Percentiles rank a stretch among this genome's conserved stretches.
phyloP scores from a whole-genome alignment of 2,113 vertebrate species.

The Aegypius monachus region DNA sequence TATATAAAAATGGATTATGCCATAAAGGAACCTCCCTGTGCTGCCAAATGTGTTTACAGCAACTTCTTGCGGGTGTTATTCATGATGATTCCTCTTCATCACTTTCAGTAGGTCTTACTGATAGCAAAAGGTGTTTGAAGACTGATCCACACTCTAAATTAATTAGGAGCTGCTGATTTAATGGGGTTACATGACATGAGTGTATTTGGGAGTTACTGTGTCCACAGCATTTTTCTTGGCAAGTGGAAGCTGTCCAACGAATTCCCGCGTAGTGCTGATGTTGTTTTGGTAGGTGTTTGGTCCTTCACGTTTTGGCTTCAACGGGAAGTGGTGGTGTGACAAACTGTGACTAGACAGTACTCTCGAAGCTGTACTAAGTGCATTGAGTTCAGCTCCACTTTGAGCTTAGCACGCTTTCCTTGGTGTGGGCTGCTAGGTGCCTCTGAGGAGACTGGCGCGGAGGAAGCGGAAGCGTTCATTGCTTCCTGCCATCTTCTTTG shows the following conservation, averaged over 20 bases:
- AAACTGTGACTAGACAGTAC: background rate
- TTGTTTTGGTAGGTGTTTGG: background rate
- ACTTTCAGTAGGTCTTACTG: background rate
- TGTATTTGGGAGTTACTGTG: background rate
- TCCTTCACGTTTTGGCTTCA: background rate
- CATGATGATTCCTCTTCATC: slow-evolving; percentile 16
- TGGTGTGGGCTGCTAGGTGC: background rate
- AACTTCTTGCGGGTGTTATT: slow-evolving; percentile 1
- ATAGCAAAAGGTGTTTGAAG: slow-evolving; percentile 4
- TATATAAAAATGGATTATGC: slow-evolving; percentile 31
- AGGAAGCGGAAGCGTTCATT: background rate
- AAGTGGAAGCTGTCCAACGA: background rate
- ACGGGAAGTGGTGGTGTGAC: background rate
- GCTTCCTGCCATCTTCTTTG: background rate
- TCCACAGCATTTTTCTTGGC: background rate
- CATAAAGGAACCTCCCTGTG: slow-evolving; percentile 29
- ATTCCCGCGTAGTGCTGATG: background rate
- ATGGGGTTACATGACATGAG: background rate
- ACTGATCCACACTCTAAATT: background rate
- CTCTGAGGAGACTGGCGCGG: rapidly evolving
- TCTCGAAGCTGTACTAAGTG: background rate
- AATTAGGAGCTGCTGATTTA: background rate
- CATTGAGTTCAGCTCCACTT: background rate
- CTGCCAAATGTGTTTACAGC: slow-evolving; percentile 42
- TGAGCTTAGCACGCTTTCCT: background rate